Evolutionary conservation across 2,888 invertebrate genomes (phyloP), one percentile per base, ranked within the genome.

Genomic region (Osmoderma eremita): DNA sequence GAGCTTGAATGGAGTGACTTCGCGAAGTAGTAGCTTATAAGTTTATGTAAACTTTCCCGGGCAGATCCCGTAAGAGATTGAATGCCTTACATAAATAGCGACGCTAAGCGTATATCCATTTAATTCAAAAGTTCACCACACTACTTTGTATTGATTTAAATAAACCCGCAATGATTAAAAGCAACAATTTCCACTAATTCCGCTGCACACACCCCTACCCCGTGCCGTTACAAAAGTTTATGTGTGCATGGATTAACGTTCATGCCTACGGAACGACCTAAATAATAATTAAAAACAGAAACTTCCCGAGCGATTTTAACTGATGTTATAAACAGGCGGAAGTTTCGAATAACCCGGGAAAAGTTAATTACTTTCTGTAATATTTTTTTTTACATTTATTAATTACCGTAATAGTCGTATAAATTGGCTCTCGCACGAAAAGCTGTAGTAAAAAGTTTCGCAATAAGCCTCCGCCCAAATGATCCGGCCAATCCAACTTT

Each of bases 141-240:
- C 45, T 30, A 61, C 45, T 61, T 61, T 61, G 58, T 61, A 61
- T 61, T 61, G 58, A 61, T 61, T 61, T 61, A 61, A 61, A 61
- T 61, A 61, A 24, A 45, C 58, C 30, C 58, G n/a, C 45, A 61
- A 30, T 61, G 58, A 61, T 61, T 61, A 61, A 61, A 36, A 45
- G 45, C 45, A 45, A 61, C 58, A 45, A 30, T 45, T 61, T 61
- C 58, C 45, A 45, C 36, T 61, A 45, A 48, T 45, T n/a, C n/a
- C n/a, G n/a, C n/a, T n/a, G n/a, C n/a, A n/a, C n/a, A n/a, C n/a
- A n/a, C n/a, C n/a, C n/a, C n/a, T n/a, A 17, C 45, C 18, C 3
- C 12, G 18, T 30, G 24, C 45, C 42, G 24, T 45, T 45, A 36
- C 45, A 45, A 30, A 61, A 61, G 45, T 61, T 45, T 17, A 30